Base-by-base conservation (phyloP, 1,140 invertebrate species). In the Coptotermes formosanus region DNA sequence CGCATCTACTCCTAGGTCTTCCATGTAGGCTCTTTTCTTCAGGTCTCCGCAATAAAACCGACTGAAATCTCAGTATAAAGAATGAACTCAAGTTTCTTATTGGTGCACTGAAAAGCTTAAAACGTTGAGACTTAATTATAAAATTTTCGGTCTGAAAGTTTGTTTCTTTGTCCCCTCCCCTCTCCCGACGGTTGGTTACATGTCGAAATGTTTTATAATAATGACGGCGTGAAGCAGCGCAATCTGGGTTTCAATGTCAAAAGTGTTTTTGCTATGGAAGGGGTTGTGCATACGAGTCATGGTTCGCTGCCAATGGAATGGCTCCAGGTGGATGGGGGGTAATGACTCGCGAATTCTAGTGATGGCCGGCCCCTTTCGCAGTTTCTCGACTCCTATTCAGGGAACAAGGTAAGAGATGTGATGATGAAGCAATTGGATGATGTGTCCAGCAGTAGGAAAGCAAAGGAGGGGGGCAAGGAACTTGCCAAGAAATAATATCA, bases 301-400 rank as follows among this genome's bases (percentile, higher is more conserved):
- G 64, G 64, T 75, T 25, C 64, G n/a, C 64, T 75, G n/a, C 64
- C 64, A 75, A 75, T 75, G 64, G 64, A 75, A 75, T 75, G 64
- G 64, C 64, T 75, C 64, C 64, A 75, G 64, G 64, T 75, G 64
- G 64, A 30, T 30, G 64, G 64, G 64, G 64, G 64, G 64, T 75
- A 75, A 75, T 75, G 64, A 75, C 64, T 75, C 64, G 64, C 64
- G 64, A 75, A 75, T 75, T 75, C 64, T 75, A 7, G 64, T 30
- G 64, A 75, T 75, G 64, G n/a, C 64, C 64, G 64, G 64, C 64
- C 64, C 64, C 64, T 75, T 75, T 75, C 64, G 64, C 64, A 75
- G 64, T 75, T 75, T 75, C 64, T 75, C 64, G 64, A 75, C 64
- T 75, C n/a, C 64, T 75, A 75, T 75, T 75, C 64, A 75, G 64